Base-by-base conservation (phyloP, 2,797 vertebrate genomes). In the Coccyzus lansbergi region DNA sequence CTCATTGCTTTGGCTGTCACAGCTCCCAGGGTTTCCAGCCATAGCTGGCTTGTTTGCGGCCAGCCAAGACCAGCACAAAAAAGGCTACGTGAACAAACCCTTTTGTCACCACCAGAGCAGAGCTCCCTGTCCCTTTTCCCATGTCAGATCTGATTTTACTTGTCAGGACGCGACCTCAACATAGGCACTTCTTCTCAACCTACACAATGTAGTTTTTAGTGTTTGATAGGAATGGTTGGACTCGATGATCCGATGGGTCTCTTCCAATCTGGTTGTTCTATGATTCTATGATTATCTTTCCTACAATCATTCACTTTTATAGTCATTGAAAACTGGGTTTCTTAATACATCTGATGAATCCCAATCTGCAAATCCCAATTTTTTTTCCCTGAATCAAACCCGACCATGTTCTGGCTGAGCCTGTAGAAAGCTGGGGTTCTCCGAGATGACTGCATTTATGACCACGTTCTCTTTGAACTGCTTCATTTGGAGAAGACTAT, bases 121-220 rank as follows among this genome's bases (percentile, higher is more conserved):
- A 49, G 68, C 31, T 15, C n/a, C 21, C 24, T 6, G 21, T n/a
- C 10, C 65, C 42, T 67, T 22, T 46, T 48, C 36, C 64, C 40
- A 38, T 52, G 22, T 9, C 86, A 64, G 26, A 63, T 4, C 15
- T 34, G 15, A 42, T 10, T 49, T 46, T 25, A 36, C 48, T 21
- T 20, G 40, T 21, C 40, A 74, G 13, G 22, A 29, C 0, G 1
- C 3, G 1, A 49, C 6, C 7, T 4, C 1, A 51, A 36, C 40
- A 20, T 26, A 46, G 22, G 46, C 12, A 38, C 16, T 59, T 17
- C 53, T 59, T 49, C 86, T 59, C 55, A 29, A 1, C 10, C 60
- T 59, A 19, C 0, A 15, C 19, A 6, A 13, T 33, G 49, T 9
- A 7, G 2, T 7, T 63, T n/a, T n/a, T n/a, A n/a, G n/a, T n/a